Conservation (phyloP, 2,113 vertebrate genomes). For the Patagioenas fasciata region DNA sequence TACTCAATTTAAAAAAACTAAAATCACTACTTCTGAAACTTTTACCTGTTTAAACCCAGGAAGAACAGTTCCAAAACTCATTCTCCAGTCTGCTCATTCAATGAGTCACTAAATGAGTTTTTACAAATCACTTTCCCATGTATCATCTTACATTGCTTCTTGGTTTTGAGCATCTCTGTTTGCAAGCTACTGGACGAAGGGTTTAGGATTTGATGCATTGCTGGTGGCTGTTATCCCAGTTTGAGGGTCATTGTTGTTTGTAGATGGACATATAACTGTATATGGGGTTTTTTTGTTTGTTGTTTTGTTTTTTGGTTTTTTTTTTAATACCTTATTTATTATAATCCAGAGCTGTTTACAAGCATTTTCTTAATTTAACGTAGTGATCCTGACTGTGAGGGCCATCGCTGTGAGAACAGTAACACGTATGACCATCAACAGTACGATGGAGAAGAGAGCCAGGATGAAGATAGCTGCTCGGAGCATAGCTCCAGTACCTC, state of each 20-base stretch:
- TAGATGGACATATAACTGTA: neutral
- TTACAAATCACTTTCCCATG: neutral
- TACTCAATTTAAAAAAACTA: fast-evolving
- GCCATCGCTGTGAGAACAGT: conserved; percentile 92
- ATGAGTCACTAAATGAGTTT: neutral
- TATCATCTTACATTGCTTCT: neutral
- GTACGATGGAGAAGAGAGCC: conserved; percentile 94
- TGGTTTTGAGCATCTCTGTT: neutral
- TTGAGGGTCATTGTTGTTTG: neutral
- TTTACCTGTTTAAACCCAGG: neutral
- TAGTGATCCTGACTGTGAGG: conserved; percentile 96
- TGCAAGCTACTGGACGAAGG: neutral
- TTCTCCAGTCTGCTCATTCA: neutral
- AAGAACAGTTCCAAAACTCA: neutral
- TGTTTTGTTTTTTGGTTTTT: neutral
- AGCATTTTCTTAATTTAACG: neutral
- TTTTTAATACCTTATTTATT: neutral
- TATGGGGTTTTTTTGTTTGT: too few species aligned
- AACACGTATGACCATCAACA: conserved; percentile 88
- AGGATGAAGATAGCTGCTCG: conserved; percentile 96
- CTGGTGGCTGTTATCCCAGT: neutral
- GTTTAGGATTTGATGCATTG: neutral
- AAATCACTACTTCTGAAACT: neutral
- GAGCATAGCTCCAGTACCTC: conserved; percentile 98
- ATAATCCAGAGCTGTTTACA: neutral